Conservation (phyloP, 92 coral and sea anemone genomes). For the Umimayanthus kanabou region DNA sequence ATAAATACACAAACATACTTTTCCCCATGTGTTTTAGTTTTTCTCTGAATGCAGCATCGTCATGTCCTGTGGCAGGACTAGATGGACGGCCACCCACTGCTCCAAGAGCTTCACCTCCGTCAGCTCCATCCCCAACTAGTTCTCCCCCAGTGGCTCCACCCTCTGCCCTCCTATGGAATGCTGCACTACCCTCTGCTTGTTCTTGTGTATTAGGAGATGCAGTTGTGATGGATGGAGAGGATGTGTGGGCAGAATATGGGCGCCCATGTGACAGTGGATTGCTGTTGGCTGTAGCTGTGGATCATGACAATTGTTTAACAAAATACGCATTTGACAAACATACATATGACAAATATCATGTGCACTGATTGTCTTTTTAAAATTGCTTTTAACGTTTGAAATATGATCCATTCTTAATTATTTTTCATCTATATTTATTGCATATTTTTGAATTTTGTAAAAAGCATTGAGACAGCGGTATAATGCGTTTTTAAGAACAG, state of each 20-base stretch:
- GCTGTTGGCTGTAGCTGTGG: not conserved
- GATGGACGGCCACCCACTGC: not conserved
- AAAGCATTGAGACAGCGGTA: too few relatives aligned
- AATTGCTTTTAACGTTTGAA: too few relatives aligned
- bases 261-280: not conserved
- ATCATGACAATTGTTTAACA: not conserved
- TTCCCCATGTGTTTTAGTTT: constrained; percentile 89
- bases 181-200: not conserved
- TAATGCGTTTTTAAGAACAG: too few relatives aligned
- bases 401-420: too few relatives aligned
- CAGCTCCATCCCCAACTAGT: not conserved
- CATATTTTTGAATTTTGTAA: too few relatives aligned
- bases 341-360: not conserved
- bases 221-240: not conserved
- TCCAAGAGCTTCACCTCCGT: not conserved
- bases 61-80: constrained; percentile 48
- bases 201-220: constrained; percentile 7
- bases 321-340: not conserved
- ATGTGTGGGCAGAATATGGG: not conserved
- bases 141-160: not conserved
- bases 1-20: constrained; percentile 52
- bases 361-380: not conserved
- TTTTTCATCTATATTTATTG: too few relatives aligned
- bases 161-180: not conserved
- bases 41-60: constrained; percentile 72